phyloP scores from a whole-genome alignment of 2,888 invertebrate genomes.

The Drosophila meridiana region DNA sequence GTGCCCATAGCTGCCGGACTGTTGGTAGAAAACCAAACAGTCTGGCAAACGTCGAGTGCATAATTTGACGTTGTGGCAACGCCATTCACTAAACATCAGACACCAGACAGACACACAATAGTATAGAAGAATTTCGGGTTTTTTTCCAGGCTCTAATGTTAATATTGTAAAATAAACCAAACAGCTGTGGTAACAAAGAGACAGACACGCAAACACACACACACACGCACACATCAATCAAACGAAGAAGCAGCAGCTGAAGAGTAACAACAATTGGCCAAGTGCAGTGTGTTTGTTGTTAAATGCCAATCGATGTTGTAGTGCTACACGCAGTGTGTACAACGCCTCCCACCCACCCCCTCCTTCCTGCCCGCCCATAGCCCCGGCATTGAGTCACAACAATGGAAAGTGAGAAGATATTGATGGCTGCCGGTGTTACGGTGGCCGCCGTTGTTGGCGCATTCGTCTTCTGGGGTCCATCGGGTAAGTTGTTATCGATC shows the following conservation, averaged over 20 bases:
- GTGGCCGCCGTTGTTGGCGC: constrained; percentile 92
- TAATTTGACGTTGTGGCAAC: constrained; percentile 28
- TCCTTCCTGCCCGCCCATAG: not conserved
- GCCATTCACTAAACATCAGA: constrained; percentile 45
- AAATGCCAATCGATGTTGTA: constrained; percentile 48
- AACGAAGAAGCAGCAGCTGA: not conserved
- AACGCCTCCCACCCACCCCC: constrained; percentile 11
- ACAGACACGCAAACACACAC: constrained; percentile 6
- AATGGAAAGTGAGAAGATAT: constrained; percentile 89
- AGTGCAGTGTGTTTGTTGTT: constrained; percentile 23
- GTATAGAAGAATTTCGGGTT: constrained; percentile 54
- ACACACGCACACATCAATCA: too few species aligned
- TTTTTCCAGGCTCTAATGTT: constrained; percentile 41
- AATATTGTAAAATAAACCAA: constrained; percentile 21
- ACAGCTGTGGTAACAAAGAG: constrained; percentile 11
- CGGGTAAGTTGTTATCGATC: constrained; percentile 71
- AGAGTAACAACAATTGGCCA: not conserved
- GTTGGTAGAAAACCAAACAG: not conserved
- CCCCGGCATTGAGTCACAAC: constrained; percentile 2
- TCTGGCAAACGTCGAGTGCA: constrained; percentile 16
- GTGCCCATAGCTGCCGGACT: constrained; percentile 9
- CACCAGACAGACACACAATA: constrained; percentile 46
- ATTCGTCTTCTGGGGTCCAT: constrained; percentile 92
- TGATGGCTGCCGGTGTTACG: constrained; percentile 92
- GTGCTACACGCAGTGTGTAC: constrained; percentile 21